A percentile compares a stretch with the other conserved stretches of the same genome.
These are phyloP conservation scores for Pristionchus pacificus DNA, from an alignment of 1,140 invertebrate genomes.

Conservation along the genomic window DNA sequence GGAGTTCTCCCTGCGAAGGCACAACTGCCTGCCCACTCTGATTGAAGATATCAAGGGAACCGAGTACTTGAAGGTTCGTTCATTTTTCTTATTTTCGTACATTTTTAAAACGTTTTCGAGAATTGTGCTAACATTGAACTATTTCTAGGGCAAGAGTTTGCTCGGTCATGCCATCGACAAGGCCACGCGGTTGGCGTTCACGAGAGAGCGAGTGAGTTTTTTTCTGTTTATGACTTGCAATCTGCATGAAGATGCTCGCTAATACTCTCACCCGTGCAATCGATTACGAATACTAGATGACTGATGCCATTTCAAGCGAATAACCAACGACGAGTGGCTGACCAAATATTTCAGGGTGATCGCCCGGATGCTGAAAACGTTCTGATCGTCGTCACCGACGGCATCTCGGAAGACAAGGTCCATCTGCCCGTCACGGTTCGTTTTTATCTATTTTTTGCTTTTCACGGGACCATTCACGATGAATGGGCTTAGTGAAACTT, in stretches of 20 bases:
- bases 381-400: slow-evolving; percentile 45
- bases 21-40: slow-evolving; percentile 44
- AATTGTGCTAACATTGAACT: neutral
- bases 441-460: too few species aligned
- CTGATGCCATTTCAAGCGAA: too few species aligned
- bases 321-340: neutral
- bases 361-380: slow-evolving; percentile 46
- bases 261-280: too few species aligned
- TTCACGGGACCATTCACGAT: too few species aligned
- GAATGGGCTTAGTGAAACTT: too few species aligned
- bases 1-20: slow-evolving; percentile 48
- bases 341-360: slow-evolving; percentile 41
- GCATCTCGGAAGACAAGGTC: slow-evolving; percentile 37
- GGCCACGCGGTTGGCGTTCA: slow-evolving; percentile 49
- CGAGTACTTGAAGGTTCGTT: slow-evolving; percentile 39
- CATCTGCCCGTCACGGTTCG: slow-evolving; percentile 41
- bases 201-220: slow-evolving; percentile 38
- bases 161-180: slow-evolving; percentile 47
- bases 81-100: too few species aligned
- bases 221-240: too few species aligned
- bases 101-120: too few species aligned
- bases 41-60: slow-evolving; percentile 46
- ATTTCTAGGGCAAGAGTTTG: slow-evolving; percentile 43
- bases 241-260: too few species aligned
- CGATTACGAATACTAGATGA: too few species aligned